Percentiles rank a stretch among this genome's conserved stretches.
Conservation (phyloP, 2,888 invertebrate species). For the Microctonus hyperodae region DNA sequence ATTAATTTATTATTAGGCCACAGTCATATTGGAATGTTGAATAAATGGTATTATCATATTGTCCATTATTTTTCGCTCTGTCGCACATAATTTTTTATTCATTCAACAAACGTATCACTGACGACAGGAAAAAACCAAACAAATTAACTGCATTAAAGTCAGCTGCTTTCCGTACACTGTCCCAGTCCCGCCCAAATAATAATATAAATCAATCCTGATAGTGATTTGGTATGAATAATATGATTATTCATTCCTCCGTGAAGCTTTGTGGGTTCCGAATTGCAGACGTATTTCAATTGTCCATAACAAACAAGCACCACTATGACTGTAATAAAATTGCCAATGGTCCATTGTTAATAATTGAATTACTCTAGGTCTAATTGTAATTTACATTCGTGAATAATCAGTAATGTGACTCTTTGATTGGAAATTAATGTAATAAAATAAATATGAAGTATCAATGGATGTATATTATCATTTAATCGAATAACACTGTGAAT, state of each 20-base stretch:
- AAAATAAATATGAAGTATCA: neutral
- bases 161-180: neutral
- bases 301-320: neutral
- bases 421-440: neutral
- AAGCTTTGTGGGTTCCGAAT: neutral
- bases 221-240: neutral
- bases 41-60: neutral
- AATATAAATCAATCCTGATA: neutral
- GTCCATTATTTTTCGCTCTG: neutral
- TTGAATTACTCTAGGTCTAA: neutral
- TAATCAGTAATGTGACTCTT: neutral
- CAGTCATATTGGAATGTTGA: neutral
- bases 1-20: neutral
- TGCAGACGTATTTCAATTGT: neutral
- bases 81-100: neutral
- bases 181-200: neutral
- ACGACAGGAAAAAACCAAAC: neutral
- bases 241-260: neutral
- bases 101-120: neutral
- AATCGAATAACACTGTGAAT: neutral
- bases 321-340: neutral
- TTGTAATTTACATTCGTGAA: neutral
- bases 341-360: neutral
- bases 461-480: neutral
- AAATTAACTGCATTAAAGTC: neutral